These are phyloP conservation scores for Iphiclides podalirius DNA, from an alignment of 2,888 invertebrate genomes.

Conservation along the genomic window DNA sequence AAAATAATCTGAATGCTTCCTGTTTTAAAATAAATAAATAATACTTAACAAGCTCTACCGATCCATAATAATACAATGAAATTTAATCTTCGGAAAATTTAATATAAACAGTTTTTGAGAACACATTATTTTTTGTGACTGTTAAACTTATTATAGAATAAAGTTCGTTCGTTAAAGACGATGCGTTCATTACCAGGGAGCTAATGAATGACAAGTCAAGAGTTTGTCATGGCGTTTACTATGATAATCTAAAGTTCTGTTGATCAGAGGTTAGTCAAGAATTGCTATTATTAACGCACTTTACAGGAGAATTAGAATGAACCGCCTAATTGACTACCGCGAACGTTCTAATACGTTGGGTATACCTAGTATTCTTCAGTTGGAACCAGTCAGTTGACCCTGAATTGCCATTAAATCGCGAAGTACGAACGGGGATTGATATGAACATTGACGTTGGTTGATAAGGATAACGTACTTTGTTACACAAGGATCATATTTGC, in stretches of 20 bases:
- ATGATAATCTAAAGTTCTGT: slow-evolving; percentile 9
- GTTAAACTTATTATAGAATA: too few relatives aligned
- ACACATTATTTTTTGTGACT: too few relatives aligned
- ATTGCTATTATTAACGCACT: background rate
- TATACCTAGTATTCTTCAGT: slow-evolving; percentile 4
- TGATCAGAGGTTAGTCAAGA: slow-evolving; percentile 1
- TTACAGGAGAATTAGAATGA: slow-evolving; percentile 17
- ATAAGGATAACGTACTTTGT: background rate
- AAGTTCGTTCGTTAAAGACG: too few relatives aligned
- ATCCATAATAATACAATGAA: too few relatives aligned
- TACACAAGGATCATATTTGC: slow-evolving; percentile 3
- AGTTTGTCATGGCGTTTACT: slow-evolving; percentile 32
- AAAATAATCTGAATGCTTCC: slow-evolving; percentile 33
- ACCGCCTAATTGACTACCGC: slow-evolving; percentile 13
- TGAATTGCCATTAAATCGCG: slow-evolving; percentile 12
- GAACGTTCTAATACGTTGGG: slow-evolving; percentile 9
- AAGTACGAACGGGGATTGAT: slow-evolving; percentile 3
- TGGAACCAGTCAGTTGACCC: slow-evolving; percentile 1
- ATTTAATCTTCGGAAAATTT: too few relatives aligned
- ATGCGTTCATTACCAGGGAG: too few relatives aligned
- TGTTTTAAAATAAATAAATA: slow-evolving; percentile 24
- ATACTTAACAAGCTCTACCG: too few relatives aligned
- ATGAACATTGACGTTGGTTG: background rate
- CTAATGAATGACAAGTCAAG: too few relatives aligned
- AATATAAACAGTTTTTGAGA: too few relatives aligned